Conservation (phyloP, 2,113 vertebrate genomes). For the Atherinomorus stipes region DNA sequence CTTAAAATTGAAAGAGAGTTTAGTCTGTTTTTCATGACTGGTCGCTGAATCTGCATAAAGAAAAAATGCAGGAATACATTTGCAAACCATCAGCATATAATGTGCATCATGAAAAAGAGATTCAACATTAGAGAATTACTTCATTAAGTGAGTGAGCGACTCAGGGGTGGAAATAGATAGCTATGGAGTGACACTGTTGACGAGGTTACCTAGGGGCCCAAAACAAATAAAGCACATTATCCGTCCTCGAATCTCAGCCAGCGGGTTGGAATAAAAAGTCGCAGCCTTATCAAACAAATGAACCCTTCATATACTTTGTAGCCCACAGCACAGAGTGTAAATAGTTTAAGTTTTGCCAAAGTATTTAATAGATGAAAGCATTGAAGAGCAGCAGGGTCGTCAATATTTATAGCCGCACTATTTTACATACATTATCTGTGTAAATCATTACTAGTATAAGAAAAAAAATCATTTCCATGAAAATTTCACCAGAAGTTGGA, state of each 20-base stretch:
- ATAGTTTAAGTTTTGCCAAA: background rate
- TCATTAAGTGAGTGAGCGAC: conserved; percentile 14
- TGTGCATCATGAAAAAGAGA: background rate
- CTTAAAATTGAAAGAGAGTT: too few relatives aligned
- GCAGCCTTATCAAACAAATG: conserved; percentile 31
- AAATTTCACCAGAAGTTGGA: too few relatives aligned
- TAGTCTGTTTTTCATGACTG: background rate
- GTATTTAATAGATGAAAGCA: conserved; percentile 8
- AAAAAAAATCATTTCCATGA: too few relatives aligned
- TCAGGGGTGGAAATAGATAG: conserved; percentile 18
- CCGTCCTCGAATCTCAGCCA: conserved; percentile 7
- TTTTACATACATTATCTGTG: background rate
- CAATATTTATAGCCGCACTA: background rate
- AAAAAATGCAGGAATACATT: background rate
- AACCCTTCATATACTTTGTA: conserved; percentile 16
- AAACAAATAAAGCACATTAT: conserved; percentile 29
- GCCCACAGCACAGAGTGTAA: background rate
- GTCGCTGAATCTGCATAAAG: background rate
- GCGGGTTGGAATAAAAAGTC: conserved; percentile 18
- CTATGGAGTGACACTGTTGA: background rate
- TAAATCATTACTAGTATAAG: too few relatives aligned
- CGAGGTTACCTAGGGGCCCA: conserved; percentile 27
- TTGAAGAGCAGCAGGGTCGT: background rate
- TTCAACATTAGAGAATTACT: conserved; percentile 18
- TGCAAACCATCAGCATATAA: background rate